Percentiles rank a stretch among this genome's conserved stretches.
Conservation (phyloP, 2,113 vertebrate genomes). For the Atlantisia rogersi region DNA sequence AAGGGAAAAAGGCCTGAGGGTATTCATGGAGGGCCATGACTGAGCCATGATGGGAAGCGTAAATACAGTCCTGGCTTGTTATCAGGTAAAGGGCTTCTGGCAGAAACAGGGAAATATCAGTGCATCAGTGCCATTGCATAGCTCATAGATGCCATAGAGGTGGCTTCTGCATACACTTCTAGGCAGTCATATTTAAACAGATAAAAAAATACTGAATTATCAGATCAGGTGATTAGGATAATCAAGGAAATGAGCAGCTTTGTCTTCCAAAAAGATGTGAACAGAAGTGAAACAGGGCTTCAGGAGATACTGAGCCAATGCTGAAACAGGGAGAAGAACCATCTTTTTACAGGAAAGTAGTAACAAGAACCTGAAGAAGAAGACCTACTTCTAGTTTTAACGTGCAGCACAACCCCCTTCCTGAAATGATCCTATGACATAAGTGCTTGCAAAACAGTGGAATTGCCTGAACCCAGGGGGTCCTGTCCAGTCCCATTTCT, state of each 20-base stretch:
- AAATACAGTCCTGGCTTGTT: not conserved
- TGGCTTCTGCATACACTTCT: not conserved
- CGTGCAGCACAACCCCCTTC: not conserved
- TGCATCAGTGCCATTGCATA: not conserved
- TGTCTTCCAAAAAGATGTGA: not conserved
- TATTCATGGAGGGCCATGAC: not conserved
- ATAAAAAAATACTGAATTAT: not conserved
- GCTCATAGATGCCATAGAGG: not conserved
- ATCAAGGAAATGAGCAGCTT: not conserved
- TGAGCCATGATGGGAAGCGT: not conserved
- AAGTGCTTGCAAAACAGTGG: not conserved
- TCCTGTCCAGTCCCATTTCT: not conserved
- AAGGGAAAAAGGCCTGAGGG: not conserved
- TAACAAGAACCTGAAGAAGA: not conserved
- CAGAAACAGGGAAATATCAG: not conserved
- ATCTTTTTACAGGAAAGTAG: not conserved
- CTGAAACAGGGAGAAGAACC: not conserved
- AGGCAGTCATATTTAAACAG: not conserved
- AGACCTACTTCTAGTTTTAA: not conserved
- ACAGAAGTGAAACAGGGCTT: not conserved
- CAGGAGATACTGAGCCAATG: not conserved
- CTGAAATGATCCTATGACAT: not conserved
- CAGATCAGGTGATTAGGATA: not conserved
- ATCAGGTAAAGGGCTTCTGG: not conserved
- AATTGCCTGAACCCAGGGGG: not conserved